Conservation (phyloP, 2,113 vertebrate species). For the Otis tarda region DNA sequence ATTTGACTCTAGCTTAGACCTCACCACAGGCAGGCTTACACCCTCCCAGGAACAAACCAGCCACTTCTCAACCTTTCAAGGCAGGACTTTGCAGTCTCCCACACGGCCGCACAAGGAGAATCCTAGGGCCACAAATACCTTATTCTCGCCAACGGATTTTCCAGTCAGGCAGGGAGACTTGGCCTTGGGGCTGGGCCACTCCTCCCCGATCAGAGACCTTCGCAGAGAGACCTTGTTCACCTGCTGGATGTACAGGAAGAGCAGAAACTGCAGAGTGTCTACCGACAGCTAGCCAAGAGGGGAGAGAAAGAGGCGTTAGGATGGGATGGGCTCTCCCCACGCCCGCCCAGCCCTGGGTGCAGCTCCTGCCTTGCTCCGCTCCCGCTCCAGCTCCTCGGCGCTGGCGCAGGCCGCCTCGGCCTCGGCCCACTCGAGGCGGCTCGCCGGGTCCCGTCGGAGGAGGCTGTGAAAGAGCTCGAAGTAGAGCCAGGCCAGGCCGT, state of each 20-base stretch:
- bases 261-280: slow-evolving; percentile 92
- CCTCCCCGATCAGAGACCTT: slow-evolving; percentile 89
- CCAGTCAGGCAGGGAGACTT: slow-evolving; percentile 77
- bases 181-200: slow-evolving; percentile 88
- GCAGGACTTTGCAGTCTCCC: not conserved
- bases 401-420: slow-evolving; percentile 80
- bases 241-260: slow-evolving; percentile 94
- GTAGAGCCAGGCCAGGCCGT: slow-evolving; percentile 92
- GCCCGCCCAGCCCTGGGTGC: not conserved
- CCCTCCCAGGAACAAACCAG: not conserved
- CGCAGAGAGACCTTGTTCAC: slow-evolving; percentile 90
- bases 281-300: slow-evolving; percentile 82
- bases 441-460: slow-evolving; percentile 58
- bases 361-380: slow-evolving; percentile 82
- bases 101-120: fast-evolving
- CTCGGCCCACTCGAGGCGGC: slow-evolving; percentile 88
- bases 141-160: slow-evolving; percentile 83
- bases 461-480: slow-evolving; percentile 91
- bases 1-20: fast-evolving
- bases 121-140: slow-evolving; percentile 71
- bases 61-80: too few species aligned
- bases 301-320: not conserved
- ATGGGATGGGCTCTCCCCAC: fast-evolving
- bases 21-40: fast-evolving
- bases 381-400: slow-evolving; percentile 84